Evolutionary conservation across 1,140 invertebrate species (phyloP).

Genomic region (Drosophila jambulina): DNA sequence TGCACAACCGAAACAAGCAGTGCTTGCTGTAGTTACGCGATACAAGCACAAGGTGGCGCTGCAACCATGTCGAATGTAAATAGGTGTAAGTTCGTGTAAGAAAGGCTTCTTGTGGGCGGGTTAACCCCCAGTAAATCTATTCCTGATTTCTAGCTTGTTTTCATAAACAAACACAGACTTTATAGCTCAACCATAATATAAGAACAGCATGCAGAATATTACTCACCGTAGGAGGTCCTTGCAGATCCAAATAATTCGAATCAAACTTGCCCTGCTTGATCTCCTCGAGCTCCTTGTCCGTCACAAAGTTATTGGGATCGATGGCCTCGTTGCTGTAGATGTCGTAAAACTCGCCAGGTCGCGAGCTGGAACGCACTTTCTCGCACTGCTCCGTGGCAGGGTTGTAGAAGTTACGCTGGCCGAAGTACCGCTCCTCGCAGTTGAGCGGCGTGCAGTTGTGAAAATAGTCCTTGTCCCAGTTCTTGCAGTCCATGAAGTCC

Average conservation of each 20-base stretch:
- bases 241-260: slow-evolving; percentile 52
- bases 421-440: slow-evolving; percentile 80
- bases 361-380: slow-evolving; percentile 20
- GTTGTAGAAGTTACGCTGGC: slow-evolving; percentile 72
- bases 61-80: background rate
- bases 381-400: slow-evolving; percentile 57
- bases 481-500: slow-evolving; percentile 62
- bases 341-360: slow-evolving; percentile 54
- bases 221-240: slow-evolving; percentile 18
- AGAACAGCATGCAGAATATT: no score
- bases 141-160: background rate
- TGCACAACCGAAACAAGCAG: background rate
- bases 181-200: no score
- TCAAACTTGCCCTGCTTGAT: slow-evolving; percentile 56
- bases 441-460: slow-evolving; percentile 70
- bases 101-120: background rate
- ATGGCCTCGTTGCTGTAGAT: slow-evolving; percentile 62
- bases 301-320: slow-evolving; percentile 50
- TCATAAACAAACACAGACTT: background rate
- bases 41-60: background rate
- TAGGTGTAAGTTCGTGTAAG: background rate
- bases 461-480: slow-evolving; percentile 76
- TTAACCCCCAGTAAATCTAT: background rate
- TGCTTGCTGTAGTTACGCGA: background rate
- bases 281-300: slow-evolving; percentile 54